phyloP scores from a whole-genome alignment of 2,113 vertebrate genomes.

The Myanophis thanlyinensis region DNA sequence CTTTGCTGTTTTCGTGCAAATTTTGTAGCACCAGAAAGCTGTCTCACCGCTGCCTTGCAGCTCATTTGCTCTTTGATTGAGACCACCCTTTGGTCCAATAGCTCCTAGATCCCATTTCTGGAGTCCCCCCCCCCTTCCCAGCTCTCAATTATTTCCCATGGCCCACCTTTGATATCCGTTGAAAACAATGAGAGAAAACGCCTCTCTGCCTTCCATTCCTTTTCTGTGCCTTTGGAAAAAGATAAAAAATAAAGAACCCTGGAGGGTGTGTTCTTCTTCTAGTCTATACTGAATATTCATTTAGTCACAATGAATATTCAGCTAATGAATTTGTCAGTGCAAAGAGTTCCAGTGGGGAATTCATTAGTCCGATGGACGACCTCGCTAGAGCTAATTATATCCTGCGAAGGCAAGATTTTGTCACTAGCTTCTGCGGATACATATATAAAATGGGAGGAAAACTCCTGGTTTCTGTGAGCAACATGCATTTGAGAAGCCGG shows the following conservation, averaged over 20 bases:
- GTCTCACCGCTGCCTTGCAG: neutral
- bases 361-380: neutral
- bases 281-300: constrained; percentile 10
- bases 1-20: neutral
- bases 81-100: neutral
- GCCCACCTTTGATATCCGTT: neutral
- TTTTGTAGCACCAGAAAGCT: neutral
- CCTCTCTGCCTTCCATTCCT: neutral
- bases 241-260: too few relatives aligned
- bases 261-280: neutral
- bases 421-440: neutral
- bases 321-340: neutral
- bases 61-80: neutral
- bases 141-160: neutral
- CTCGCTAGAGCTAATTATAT: neutral
- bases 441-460: too few relatives aligned
- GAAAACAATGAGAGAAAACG: neutral
- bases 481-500: neutral
- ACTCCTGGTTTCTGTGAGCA: too few relatives aligned
- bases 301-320: neutral
- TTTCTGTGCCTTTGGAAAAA: neutral
- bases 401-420: neutral
- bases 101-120: neutral
- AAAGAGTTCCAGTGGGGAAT: neutral
- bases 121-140: neutral